Base-by-base conservation (phyloP, 2,113 vertebrate species). In the Anser brachyrhynchus region DNA sequence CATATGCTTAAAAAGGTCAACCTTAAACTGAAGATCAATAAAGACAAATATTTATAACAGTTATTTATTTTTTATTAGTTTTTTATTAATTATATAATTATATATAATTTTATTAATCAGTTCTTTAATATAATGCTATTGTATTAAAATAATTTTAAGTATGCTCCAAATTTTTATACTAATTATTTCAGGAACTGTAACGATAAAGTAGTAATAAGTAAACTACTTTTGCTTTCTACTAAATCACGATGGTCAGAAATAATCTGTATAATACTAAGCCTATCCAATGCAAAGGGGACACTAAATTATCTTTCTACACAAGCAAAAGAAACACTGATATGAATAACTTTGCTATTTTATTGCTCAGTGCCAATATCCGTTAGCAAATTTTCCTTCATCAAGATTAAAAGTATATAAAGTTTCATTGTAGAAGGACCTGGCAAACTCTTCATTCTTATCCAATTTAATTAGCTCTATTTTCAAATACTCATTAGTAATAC, bases 391-490 rank as follows among this genome's bases (percentile, higher is more conserved):
- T 90, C 84, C 55, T 88, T 93, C 72, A 39, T 82, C 46, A 55
- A 58, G 28, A 64, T 44, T 61, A 72, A 86, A 96, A 95, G 66
- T 86, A 87, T 16, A 46, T 64, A 64, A 87, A 91, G 74, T 82
- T 91, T 93, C 71, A 82, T 81, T 84, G 73, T 16, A 89, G 75
- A 95, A 73, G 46, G 89, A 89, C 49, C 89, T 95, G 91, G 94
- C 95, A 96, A 92, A 87, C 64, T 84, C 84, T 79, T 78, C 22
- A 73, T 69, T 92, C 66, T 78, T 59, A 76, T 31, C 58, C 92
- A 79, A 69, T 93, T 97, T 97, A 97, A 98, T 97, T 96, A 96
- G 93, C 93, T 97, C 57, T 86, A 69, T 84, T 91, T 95, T 93
- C 61, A 92, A 97, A 93, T 58, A 75, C 89, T 97, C 84, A 65